Percentiles rank a stretch among this genome's conserved stretches.
Evolutionary conservation across 2,888 invertebrate species (phyloP).

Genomic region (Melikaiella ostensackeni): DNA sequence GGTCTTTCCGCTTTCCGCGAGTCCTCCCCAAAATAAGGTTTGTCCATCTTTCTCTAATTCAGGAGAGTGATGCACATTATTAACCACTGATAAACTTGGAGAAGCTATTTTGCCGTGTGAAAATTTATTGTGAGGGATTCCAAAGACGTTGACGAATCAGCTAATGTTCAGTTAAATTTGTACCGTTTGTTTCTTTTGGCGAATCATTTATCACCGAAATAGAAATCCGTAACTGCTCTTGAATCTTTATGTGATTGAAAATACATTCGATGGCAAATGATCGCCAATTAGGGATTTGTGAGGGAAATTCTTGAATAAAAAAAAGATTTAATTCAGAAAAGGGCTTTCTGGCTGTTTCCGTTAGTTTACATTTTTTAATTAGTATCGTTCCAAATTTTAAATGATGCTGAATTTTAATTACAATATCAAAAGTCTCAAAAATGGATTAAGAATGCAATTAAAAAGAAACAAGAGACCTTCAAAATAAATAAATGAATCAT

Average conservation of each 20-base stretch:
- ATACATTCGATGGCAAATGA: neutral
- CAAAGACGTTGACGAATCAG: neutral
- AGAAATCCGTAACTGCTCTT: conserved; percentile 24
- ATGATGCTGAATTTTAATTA: no score
- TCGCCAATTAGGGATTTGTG: neutral
- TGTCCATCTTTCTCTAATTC: conserved; percentile 16
- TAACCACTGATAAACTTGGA: neutral
- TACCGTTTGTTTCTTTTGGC: conserved; percentile 16
- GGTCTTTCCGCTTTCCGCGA: neutral
- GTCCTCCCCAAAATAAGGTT: neutral
- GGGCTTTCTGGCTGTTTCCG: neutral
- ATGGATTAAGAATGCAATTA: no score
- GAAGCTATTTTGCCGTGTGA: neutral
- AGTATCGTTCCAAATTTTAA: no score
- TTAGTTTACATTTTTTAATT: no score
- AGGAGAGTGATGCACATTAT: conserved; percentile 17
- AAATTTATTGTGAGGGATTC: conserved; percentile 23
- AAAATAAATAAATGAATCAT: no score
- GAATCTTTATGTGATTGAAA: conserved; percentile 1
- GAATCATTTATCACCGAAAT: conserved; percentile 12
- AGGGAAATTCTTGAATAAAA: neutral
- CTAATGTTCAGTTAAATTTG: neutral
- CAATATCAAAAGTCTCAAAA: no score
- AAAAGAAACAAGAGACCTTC: no score
- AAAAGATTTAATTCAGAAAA: neutral